Base-by-base conservation (phyloP, 2,797 vertebrate genomes). In the Acrossocheilus wenchowensis region DNA sequence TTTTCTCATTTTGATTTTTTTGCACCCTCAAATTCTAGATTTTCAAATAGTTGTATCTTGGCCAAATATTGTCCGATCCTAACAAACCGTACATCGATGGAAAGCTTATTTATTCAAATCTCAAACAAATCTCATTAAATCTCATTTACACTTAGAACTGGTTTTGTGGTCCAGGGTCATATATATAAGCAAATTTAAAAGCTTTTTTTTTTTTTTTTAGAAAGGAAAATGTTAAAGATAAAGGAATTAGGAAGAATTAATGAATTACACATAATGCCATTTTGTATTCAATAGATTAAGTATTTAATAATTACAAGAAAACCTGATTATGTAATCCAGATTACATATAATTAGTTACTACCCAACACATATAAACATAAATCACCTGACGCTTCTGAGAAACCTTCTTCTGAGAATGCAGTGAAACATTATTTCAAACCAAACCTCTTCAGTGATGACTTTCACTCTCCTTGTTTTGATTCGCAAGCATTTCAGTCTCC, bases 401-500 rank as follows among this genome's bases (percentile, higher is more conserved):
- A 52, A 11, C 8, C 9, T 15, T 14, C 41, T 73, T n/a, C 41
- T 74, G 72, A 77, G 19, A 54, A 14, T 4, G 50, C 74, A 57
- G 57, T 14, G 30, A 54, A 39, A 77, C 10, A 17, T 4, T 30
- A 50, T 30, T 50, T 50, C 8, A 75, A 36, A 57, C 10, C 34
- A 41, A 41, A 78, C 6, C 75, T 60, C 30, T 75, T 50, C 17
- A 2, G 11, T 7, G 36, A 21, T 41, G 68, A 23, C 19, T 21
- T 23, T 23, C 6, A 39, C 21, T 23, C 0, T 36, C 74, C 5
- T 54, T 36, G 11, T 78, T 60, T 64, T 78, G 30, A 89, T 90
- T 82, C 91, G 0, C 36, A 91, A 92, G 48, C 77, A 83, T 64
- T 45, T 90, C 77, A 91, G 91, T 77, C 57, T 45, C n/a, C 91